Conservation (phyloP, 2,888 invertebrate species). For the Pseudanteris insignis region DNA sequence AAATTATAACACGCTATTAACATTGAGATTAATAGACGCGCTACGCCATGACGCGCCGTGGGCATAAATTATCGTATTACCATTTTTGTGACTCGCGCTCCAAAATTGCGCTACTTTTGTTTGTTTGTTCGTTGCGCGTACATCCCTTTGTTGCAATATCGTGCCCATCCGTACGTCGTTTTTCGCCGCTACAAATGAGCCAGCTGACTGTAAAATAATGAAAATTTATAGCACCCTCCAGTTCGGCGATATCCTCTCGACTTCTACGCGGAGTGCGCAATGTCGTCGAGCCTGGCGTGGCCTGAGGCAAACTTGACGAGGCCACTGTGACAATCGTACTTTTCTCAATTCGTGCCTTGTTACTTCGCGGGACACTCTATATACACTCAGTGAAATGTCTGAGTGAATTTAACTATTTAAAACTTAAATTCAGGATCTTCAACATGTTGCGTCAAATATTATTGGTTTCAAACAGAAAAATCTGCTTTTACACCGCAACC, state of each 20-base stretch:
- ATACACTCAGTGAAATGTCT: too few relatives aligned
- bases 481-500: too few relatives aligned
- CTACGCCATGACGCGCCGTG: constrained; percentile 7
- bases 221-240: constrained; percentile 55
- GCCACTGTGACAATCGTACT: constrained; percentile 58
- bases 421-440: too few relatives aligned
- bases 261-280: constrained; percentile 45
- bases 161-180: constrained; percentile 45
- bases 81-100: constrained; percentile 9
- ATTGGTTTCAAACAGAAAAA: too few relatives aligned
- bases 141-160: constrained; percentile 31
- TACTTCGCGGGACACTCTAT: too few relatives aligned
- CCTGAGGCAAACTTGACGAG: constrained; percentile 50
- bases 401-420: too few relatives aligned
- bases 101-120: constrained; percentile 1
- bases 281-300: too few relatives aligned
- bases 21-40: constrained; percentile 36
- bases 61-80: constrained; percentile 14
- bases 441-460: too few relatives aligned
- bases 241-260: constrained; percentile 33
- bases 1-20: constrained; percentile 31
- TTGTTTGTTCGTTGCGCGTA: constrained; percentile 1
- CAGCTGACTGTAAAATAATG: constrained; percentile 61
- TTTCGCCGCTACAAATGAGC: constrained; percentile 58
- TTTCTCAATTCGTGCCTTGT: too few relatives aligned